These are phyloP conservation scores for Ciconia maguari DNA, from an alignment of 2,113 vertebrate genomes.

Conservation along the genomic window DNA sequence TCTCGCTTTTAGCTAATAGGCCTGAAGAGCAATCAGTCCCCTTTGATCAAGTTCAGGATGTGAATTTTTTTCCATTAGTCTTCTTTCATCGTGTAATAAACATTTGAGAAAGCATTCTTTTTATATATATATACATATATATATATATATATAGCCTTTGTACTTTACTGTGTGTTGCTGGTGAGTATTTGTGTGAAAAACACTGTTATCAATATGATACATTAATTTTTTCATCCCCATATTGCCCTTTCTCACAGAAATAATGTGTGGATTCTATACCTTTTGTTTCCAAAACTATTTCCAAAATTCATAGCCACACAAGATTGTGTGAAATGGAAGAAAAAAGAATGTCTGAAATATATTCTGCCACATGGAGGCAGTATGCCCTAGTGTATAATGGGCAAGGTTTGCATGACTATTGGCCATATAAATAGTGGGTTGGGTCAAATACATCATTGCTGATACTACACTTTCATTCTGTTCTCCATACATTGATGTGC, in stretches of 20 bases:
- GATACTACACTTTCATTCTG: background rate
- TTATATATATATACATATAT: background rate
- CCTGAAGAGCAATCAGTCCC: conserved; percentile 37
- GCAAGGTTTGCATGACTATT: background rate
- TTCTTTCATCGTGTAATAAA: conserved; percentile 62
- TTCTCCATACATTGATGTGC: background rate
- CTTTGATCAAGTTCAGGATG: conserved; percentile 8
- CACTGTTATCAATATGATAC: background rate
- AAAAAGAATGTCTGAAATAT: background rate
- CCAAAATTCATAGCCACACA: background rate
- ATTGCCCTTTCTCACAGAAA: background rate
- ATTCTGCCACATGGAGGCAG: conserved; percentile 48
- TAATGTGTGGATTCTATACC: background rate
- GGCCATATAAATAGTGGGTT: background rate
- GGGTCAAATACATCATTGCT: background rate
- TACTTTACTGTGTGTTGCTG: conserved; percentile 29
- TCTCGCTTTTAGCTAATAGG: conserved; percentile 42
- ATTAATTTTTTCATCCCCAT: background rate
- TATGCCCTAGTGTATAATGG: background rate
- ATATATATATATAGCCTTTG: conserved; percentile 34
- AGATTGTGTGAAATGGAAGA: background rate
- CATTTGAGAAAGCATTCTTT: conserved; percentile 52
- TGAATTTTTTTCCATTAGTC: conserved; percentile 29
- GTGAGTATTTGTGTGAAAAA: conserved; percentile 11
- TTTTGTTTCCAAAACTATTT: background rate